Conservation (phyloP, 2,797 vertebrate species). For the Melanotaenia parkinsoni region DNA sequence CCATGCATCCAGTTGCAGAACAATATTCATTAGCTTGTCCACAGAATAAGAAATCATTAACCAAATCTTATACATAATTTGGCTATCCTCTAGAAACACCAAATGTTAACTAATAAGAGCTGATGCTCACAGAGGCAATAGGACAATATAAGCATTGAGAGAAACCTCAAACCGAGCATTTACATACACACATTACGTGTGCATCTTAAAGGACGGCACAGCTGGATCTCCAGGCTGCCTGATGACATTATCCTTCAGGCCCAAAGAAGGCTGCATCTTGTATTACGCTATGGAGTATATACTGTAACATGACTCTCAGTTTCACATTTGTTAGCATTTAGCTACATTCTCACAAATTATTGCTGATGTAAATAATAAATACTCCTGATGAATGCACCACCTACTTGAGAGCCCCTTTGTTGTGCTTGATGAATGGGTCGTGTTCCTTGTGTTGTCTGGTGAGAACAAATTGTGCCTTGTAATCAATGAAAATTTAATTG, state of each 20-base stretch:
- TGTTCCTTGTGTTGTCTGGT: conserved; percentile 39
- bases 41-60: background rate
- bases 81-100: background rate
- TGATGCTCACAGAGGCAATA: background rate
- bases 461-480: conserved; percentile 71
- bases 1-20: too few species aligned
- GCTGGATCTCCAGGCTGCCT: conserved; percentile 48
- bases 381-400: conserved; percentile 35
- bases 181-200: conserved; percentile 15
- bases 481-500: conserved; percentile 78
- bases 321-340: background rate
- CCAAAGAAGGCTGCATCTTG: conserved; percentile 22
- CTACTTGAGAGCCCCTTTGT: conserved; percentile 39
- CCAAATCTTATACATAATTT: background rate
- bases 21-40: background rate
- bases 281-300: conserved; percentile 2
- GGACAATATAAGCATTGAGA: background rate
- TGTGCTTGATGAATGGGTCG: conserved; percentile 55
- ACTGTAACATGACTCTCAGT: background rate
- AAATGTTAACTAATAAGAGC: too few species aligned
- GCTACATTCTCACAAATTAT: conserved; percentile 9
- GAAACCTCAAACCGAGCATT: conserved; percentile 32
- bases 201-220: conserved; percentile 29
- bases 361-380: conserved; percentile 24
- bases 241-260: conserved; percentile 59